phyloP scores from a whole-genome alignment of 2,888 invertebrate species.

The Coleophora deauratella region DNA sequence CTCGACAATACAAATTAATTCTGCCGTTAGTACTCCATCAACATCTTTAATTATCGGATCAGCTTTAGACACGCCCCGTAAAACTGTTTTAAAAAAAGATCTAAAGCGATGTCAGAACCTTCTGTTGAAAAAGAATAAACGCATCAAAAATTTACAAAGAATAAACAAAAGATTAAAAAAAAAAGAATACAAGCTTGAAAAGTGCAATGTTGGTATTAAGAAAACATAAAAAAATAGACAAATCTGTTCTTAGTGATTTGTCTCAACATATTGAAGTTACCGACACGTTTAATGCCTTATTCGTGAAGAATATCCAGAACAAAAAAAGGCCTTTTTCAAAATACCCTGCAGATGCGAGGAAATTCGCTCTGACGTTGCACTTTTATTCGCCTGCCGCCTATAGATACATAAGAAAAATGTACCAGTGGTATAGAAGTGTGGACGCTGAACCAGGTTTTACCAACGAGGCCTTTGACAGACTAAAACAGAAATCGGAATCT shows the following conservation, averaged over 20 bases:
- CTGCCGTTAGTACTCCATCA: background rate
- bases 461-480: constrained; percentile 1
- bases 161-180: constrained; percentile 1
- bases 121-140: background rate
- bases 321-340: constrained; percentile 8
- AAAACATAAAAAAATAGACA: constrained; percentile 2
- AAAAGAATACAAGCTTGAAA: constrained; percentile 1
- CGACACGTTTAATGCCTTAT: too few species aligned
- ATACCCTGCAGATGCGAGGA: constrained; percentile 11
- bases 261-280: too few species aligned
- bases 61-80: background rate
- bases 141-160: constrained; percentile 2
- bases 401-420: constrained; percentile 3
- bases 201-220: background rate
- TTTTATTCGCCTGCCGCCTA: constrained; percentile 11
- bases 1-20: too few species aligned
- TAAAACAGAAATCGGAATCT: constrained; percentile 1
- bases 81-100: background rate
- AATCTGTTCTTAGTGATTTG: background rate
- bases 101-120: background rate
- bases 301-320: background rate
- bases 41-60: background rate
- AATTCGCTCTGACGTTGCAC: constrained; percentile 13
- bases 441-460: constrained; percentile 9
- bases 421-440: constrained; percentile 9